Evolutionary conservation across 2,113 vertebrate genomes (phyloP), one percentile per base, ranked within the genome.

Genomic region (Rhea americana): DNA sequence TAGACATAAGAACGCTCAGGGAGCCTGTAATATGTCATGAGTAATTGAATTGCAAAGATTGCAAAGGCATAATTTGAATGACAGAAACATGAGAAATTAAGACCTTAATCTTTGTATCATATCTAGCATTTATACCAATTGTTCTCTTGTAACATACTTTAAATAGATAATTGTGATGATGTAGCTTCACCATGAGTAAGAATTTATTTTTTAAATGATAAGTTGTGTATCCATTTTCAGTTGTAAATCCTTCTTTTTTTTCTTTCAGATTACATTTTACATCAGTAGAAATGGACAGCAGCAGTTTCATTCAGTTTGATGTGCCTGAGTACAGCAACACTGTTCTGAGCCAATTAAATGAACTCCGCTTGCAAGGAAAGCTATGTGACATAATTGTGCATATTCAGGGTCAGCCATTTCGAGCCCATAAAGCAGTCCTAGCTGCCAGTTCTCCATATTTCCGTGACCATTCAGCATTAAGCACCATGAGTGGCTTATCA

Each of bases 281-380:
- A 80, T 87, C 97, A 89, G 98, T 97, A 99, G 99, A 98, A 97
- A 99, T 99, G 99, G 99, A 99, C 98, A 98, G 98, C 98, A 98
- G 98, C 97, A 98, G 98, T 98, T 99, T 99, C 98, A 99, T 99
- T 98, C 99, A 99, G 98, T 99, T 99, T 93, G 99, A 99, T 86
- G 99, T 99, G 98, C 99, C 99, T 7, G 99, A 99, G 97, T 99
- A 99, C 98, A 99, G 99, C 98, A 99, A 98, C 98, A 99, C 98
- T 37, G 99, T 99, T 88, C 98, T 99, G 96, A 99, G 98, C 97
- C 99, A 99, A 97, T 98, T 99, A 77, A 99, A 99, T 1, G 99
- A 99, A 90, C 98, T 99, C 89, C 99, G 99, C 92, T 96, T 99
- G 88, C 99, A 99, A 94, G 99, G 99, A 81, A 99, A 99, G 93